A percentile compares a stretch with the other conserved stretches of the same genome.
These are phyloP conservation scores for Nycteola revayana DNA, from an alignment of 2,888 invertebrate genomes.

Conservation along the genomic window DNA sequence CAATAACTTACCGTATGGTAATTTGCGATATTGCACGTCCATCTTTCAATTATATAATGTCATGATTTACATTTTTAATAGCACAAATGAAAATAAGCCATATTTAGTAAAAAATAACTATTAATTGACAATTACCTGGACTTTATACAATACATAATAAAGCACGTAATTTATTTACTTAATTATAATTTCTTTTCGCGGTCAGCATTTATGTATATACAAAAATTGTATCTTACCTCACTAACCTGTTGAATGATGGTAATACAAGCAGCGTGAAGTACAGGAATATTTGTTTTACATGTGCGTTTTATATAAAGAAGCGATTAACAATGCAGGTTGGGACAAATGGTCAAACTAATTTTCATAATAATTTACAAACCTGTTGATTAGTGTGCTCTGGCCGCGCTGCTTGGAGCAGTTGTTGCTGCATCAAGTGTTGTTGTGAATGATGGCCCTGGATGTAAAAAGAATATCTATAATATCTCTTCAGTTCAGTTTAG, in stretches of 20 bases:
- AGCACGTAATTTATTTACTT: too few relatives aligned
- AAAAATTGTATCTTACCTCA: slow-evolving; percentile 58
- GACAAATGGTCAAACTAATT: slow-evolving; percentile 4
- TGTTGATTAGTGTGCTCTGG: slow-evolving; percentile 73
- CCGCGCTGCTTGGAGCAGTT: slow-evolving; percentile 62
- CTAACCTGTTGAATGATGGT: slow-evolving; percentile 59
- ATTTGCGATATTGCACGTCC: too few relatives aligned
- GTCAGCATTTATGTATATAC: too few relatives aligned
- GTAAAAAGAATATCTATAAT: slow-evolving; percentile 14
- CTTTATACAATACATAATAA: too few relatives aligned
- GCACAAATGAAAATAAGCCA: too few relatives aligned
- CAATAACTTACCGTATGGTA: too few relatives aligned
- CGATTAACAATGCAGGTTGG: slow-evolving; percentile 16
- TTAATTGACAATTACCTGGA: too few relatives aligned
- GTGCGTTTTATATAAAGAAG: slow-evolving; percentile 35
- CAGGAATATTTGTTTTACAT: slow-evolving; percentile 47
- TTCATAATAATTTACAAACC: slow-evolving; percentile 39
- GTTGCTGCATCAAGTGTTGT: slow-evolving; percentile 79
- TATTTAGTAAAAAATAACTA: too few relatives aligned
- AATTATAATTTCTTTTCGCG: too few relatives aligned
- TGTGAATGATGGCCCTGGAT: slow-evolving; percentile 74
- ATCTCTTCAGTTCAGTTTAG: too few relatives aligned
- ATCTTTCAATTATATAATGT: too few relatives aligned
- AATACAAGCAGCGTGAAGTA: slow-evolving; percentile 62
- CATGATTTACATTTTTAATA: too few relatives aligned